Percentiles rank a stretch among this genome's conserved stretches.
These are phyloP conservation scores for Cremastobaeus sp. DNA, from an alignment of 2,888 invertebrate species.

Conservation along the genomic window DNA sequence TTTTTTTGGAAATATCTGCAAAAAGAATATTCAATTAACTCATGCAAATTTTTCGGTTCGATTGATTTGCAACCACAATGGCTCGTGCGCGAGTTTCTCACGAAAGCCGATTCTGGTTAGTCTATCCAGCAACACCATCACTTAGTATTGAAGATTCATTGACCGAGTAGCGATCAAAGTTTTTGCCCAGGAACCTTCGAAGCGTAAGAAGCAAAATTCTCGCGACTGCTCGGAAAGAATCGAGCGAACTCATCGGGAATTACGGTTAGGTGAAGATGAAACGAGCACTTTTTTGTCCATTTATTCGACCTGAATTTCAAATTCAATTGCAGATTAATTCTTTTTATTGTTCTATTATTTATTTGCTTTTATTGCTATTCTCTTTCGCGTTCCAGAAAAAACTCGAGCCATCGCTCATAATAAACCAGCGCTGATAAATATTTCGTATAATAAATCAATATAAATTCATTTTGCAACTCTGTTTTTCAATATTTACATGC, in stretches of 20 bases:
- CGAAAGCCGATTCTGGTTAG: constrained; percentile 49
- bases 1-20: no score
- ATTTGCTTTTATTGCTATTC: background rate
- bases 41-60: no score
- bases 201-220: constrained; percentile 60
- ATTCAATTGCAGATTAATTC: constrained; percentile 38
- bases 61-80: constrained; percentile 29
- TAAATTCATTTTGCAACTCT: no score
- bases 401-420: no score
- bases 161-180: constrained; percentile 56
- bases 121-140: no score
- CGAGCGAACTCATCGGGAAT: constrained; percentile 43
- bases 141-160: constrained; percentile 56
- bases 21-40: no score
- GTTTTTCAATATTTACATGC: no score
- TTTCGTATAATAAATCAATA: no score
- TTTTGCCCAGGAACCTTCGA: constrained; percentile 52
- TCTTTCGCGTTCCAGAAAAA: no score
- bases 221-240: constrained; percentile 44
- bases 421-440: no score
- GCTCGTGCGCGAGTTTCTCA: constrained; percentile 61
- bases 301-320: constrained; percentile 41
- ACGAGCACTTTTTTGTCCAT: constrained; percentile 20
- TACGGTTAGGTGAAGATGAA: constrained; percentile 45
- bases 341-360: constrained; percentile 10